Percentiles rank a stretch among this genome's conserved stretches.
phyloP scores from a whole-genome alignment of 2,113 vertebrate species.

The Platycercus adscitus region DNA sequence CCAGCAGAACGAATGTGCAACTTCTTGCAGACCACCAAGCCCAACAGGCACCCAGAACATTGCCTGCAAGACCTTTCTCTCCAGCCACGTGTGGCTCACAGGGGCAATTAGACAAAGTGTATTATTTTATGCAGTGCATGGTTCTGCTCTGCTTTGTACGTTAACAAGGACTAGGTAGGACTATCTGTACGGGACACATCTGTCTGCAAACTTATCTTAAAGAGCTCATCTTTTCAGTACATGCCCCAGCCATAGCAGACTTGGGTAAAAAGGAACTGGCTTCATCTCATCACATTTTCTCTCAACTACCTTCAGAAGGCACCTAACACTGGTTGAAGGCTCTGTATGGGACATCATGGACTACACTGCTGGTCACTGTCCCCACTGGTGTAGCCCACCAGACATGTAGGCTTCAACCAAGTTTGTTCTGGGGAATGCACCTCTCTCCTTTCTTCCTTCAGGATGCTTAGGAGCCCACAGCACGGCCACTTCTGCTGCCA shows the following conservation, averaged over 20 bases:
- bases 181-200: background rate
- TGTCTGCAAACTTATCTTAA: background rate
- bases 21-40: background rate
- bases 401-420: accelerated
- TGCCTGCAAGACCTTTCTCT: background rate
- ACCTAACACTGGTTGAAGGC: background rate
- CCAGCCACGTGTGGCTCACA: background rate
- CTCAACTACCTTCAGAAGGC: background rate
- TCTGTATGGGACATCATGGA: accelerated
- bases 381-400: accelerated
- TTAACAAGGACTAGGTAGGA: accelerated
- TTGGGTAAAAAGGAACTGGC: background rate
- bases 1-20: too few species aligned
- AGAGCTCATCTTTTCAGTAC: background rate
- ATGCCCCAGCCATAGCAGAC: accelerated
- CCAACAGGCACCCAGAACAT: accelerated
- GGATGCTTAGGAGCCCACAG: background rate
- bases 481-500: background rate
- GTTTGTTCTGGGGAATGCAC: accelerated
- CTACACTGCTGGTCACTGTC: background rate
- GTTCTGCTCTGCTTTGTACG: background rate
- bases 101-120: background rate
- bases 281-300: accelerated
- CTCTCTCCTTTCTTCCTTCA: background rate
- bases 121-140: accelerated